These are phyloP conservation scores for Lochmaea crataegi DNA, from an alignment of 2,888 invertebrate genomes.

Conservation along the genomic window DNA sequence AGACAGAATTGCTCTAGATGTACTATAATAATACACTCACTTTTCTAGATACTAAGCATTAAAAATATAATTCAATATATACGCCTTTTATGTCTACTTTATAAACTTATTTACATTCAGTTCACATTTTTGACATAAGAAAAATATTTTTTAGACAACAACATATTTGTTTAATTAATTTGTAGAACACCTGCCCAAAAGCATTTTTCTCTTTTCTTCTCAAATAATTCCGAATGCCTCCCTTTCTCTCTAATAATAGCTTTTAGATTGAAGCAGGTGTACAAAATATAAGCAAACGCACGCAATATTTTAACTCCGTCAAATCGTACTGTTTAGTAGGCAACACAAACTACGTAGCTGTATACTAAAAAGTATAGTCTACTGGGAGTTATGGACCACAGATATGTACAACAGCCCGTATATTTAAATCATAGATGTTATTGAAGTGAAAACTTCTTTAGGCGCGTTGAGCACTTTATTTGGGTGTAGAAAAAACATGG, in stretches of 20 bases:
- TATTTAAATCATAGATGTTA: too few species aligned
- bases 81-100: conserved; percentile 41
- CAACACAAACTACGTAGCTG: too few species aligned
- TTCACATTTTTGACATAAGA: conserved; percentile 56
- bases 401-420: too few species aligned
- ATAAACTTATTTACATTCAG: conserved; percentile 57
- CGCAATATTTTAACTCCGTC: background rate
- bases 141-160: conserved; percentile 31
- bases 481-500: too few species aligned
- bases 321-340: background rate
- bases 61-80: conserved; percentile 29
- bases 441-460: too few species aligned
- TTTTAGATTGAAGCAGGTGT: conserved; percentile 6
- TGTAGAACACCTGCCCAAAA: background rate
- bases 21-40: background rate
- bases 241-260: background rate
- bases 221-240: background rate
- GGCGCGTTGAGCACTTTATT: too few species aligned
- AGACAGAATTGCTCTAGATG: background rate
- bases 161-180: conserved; percentile 32
- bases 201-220: background rate
- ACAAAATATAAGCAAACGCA: background rate
- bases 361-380: too few species aligned
- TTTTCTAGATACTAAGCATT: background rate
- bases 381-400: too few species aligned